These are phyloP conservation scores for Oenanthe oenanthe DNA, from an alignment of 2,113 vertebrate species.

Conservation along the genomic window DNA sequence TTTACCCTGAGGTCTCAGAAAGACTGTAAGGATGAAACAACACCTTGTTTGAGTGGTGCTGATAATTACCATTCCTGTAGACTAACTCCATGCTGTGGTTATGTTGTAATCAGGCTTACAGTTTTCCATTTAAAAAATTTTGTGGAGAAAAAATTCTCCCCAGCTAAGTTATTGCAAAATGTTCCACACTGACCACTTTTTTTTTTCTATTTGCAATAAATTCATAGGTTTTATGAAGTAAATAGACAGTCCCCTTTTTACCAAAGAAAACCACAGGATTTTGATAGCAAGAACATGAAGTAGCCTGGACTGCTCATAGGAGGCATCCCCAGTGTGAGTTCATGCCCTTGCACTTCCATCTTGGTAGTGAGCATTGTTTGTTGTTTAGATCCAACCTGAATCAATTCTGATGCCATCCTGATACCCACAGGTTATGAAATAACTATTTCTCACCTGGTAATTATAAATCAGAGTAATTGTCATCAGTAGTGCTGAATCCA, in stretches of 20 bases:
- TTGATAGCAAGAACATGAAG: background rate
- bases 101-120: background rate
- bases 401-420: rapidly evolving
- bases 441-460: background rate
- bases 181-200: background rate
- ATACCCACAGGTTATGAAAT: background rate
- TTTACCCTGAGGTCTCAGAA: background rate
- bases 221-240: background rate
- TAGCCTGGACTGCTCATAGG: background rate
- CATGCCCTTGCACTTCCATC: rapidly evolving
- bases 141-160: background rate
- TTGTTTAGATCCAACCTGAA: background rate
- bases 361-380: background rate
- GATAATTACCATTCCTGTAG: background rate
- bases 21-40: background rate
- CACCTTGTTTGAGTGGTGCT: background rate
- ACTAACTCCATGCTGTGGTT: rapidly evolving
- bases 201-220: background rate
- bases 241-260: background rate
- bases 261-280: background rate
- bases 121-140: background rate
- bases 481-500: background rate
- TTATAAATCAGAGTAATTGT: background rate
- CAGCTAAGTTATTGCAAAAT: background rate
- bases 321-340: background rate